Base-by-base conservation (phyloP, 2,888 invertebrate species). In the Geotrupes spiniger region DNA sequence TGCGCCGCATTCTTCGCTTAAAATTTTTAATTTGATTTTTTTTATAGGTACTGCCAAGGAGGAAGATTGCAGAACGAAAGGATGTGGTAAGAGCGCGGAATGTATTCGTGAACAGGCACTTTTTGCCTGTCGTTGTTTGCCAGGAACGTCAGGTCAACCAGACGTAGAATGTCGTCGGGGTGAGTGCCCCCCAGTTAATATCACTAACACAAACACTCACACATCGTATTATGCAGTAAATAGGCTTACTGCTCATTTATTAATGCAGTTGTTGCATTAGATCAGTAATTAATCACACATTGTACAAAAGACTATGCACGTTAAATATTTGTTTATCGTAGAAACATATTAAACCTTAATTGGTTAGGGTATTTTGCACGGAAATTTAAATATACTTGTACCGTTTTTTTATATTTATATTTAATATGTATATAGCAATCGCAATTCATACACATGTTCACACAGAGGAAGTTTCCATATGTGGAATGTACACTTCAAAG, bases 81-180 rank as follows among this genome's bases (percentile, higher is more conserved):
- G 92, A 55, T 93, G 93, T 75, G 87, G 88, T 57, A 81, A 83
- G 63, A 89, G 89, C 56, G 89, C 89, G n/a, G 87, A 89, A 71
- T 93, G 92, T 75, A 83, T 92, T 57, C 83, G 89, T 59, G 87
- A 90, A 72, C 86, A 89, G 55, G 87, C 87, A 52, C 84, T 85
- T 65, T 93, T 89, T 76, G 85, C 88, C 27, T 91, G 90, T 74
- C 80, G 85, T 66, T 89, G 89, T 73, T 81, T 84, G 57, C 83
- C 85, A 44, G 88, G 88, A 57, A 85, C 83, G 42, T 81, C 81
- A 69, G 87, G 87, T 59, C 79, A 82, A 60, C 84, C 88, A 27
- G 83, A 86, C 63, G 74, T 81, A 61, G 85, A 85, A 67, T 89
- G 88, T 76, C 79, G 79, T 56, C 75, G 77, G 77, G 82, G 83